Conservation (phyloP, 2,888 invertebrate species). For the Neuroscelio doddi region DNA sequence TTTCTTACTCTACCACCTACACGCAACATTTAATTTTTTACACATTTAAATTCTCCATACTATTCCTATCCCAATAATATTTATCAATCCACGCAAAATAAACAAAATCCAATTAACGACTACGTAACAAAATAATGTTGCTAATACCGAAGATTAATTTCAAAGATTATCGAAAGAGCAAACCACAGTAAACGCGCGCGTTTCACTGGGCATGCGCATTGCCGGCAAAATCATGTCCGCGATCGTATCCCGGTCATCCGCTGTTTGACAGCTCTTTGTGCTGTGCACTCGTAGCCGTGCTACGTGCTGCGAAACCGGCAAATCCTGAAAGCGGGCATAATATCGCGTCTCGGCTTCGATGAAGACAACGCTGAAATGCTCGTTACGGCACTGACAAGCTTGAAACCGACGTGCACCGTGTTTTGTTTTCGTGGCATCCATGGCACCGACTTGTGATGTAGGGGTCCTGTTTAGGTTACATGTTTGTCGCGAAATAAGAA, state of each 20-base stretch:
- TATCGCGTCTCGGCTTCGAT: not conserved
- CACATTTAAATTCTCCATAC: too few relatives aligned
- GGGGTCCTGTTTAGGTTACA: not conserved
- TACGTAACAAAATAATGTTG: too few relatives aligned
- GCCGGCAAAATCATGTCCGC: not conserved
- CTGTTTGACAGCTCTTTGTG: not conserved
- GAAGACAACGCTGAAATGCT: not conserved
- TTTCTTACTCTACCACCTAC: too few relatives aligned
- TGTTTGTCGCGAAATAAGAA: not conserved
- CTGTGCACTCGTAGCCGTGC: too few relatives aligned
- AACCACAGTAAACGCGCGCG: not conserved
- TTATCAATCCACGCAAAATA: too few relatives aligned
- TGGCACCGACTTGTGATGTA: not conserved
- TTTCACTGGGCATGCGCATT: not conserved
- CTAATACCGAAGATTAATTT: too few relatives aligned
- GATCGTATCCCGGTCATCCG: not conserved
- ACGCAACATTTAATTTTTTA: too few relatives aligned
- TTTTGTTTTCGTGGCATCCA: not conserved
- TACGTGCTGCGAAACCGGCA: not conserved
- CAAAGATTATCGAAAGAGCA: too few relatives aligned
- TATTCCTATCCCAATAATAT: too few relatives aligned
- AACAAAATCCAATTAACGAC: too few relatives aligned
- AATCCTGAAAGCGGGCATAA: not conserved
- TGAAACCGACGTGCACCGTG: not conserved
- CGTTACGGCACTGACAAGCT: not conserved